Evolutionary conservation across 2,113 vertebrate species (phyloP).

Genomic region (Microcebus jonahi): DNA sequence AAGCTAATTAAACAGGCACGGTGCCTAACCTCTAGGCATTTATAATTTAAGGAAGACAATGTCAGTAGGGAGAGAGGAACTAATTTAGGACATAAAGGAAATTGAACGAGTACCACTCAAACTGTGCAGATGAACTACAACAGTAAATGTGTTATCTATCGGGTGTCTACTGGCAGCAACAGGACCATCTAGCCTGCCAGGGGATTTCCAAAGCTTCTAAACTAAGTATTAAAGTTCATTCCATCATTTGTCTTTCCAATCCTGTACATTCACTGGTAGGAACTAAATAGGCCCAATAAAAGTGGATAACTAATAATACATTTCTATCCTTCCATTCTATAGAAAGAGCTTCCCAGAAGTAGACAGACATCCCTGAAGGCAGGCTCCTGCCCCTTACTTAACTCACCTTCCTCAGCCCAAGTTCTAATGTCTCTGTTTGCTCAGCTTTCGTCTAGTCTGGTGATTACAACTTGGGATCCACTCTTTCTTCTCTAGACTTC

Average conservation of each 20-base stretch:
- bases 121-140: background rate
- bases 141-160: background rate
- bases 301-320: background rate
- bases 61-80: background rate
- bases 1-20: constrained; percentile 49
- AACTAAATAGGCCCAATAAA: background rate
- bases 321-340: background rate
- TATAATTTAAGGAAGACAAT: background rate
- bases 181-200: background rate
- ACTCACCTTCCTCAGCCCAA: background rate
- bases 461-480: background rate
- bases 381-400: background rate
- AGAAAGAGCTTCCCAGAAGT: background rate
- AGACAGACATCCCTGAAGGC: fast-evolving
- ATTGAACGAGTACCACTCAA: background rate
- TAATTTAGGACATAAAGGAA: constrained; percentile 26
- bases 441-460: background rate
- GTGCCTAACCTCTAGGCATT: constrained; percentile 7
- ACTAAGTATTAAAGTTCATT: background rate
- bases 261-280: background rate
- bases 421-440: background rate
- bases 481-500: background rate
- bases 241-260: background rate
- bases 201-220: background rate
- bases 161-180: background rate